phyloP scores from a whole-genome alignment of 2,888 invertebrate species.

The Pheosia tremula region DNA sequence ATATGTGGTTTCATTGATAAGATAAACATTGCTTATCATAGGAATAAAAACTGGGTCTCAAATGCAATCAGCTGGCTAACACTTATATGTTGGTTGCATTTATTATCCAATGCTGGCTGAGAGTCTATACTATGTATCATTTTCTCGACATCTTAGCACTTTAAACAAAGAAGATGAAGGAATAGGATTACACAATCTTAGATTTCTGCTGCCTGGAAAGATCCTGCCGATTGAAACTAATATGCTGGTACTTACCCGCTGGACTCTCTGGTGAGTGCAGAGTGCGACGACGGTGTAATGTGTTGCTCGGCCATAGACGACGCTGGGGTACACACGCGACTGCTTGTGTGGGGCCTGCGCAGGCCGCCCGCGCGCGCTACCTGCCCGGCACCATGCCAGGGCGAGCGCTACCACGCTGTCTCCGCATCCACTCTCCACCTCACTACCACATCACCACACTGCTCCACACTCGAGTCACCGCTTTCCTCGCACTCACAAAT shows the following conservation, averaged over 20 bases:
- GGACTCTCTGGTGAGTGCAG: constrained; percentile 89
- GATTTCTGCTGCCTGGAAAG: too few species aligned
- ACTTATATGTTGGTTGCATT: not conserved
- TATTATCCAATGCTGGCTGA: not conserved
- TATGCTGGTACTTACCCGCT: constrained; percentile 65
- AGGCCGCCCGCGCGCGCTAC: constrained; percentile 84
- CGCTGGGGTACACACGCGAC: constrained; percentile 88
- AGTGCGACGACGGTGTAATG: constrained; percentile 90
- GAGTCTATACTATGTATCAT: not conserved
- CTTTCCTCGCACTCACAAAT: constrained; percentile 44
- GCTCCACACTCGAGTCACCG: constrained; percentile 46
- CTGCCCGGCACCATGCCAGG: constrained; percentile 84
- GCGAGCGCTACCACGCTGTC: constrained; percentile 71
- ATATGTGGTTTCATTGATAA: constrained; percentile 23
- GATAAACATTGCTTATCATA: constrained; percentile 18
- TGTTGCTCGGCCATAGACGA: constrained; percentile 97
- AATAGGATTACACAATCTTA: not conserved
- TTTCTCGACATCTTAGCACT: not conserved
- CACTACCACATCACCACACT: constrained; percentile 56
- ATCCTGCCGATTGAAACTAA: not conserved
- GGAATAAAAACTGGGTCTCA: constrained; percentile 6
- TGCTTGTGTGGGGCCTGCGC: constrained; percentile 83
- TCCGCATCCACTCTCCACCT: constrained; percentile 70
- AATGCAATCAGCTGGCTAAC: constrained; percentile 1
- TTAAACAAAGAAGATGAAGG: not conserved